Conservation (phyloP, 2,797 vertebrate genomes). For the Zenarchopterus dispar region DNA sequence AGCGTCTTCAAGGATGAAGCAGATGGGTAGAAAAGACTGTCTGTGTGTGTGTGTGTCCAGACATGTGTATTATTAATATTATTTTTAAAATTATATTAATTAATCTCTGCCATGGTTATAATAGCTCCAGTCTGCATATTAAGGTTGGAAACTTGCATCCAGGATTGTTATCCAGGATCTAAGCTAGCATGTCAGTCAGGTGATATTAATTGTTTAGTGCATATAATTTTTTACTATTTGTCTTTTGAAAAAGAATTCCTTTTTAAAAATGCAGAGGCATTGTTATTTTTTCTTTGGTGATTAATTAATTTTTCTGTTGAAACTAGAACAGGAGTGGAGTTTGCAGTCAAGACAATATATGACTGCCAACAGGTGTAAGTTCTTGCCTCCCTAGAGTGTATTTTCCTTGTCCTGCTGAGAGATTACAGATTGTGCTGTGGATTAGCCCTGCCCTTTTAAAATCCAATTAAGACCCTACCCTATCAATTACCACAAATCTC, state of each 20-base stretch:
- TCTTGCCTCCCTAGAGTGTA: slow-evolving; percentile 8
- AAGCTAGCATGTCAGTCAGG: not conserved
- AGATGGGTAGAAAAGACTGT: not conserved
- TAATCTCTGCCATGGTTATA: not conserved
- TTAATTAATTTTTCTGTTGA: not conserved
- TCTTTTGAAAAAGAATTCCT: not conserved
- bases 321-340: not conserved
- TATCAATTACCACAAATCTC: slow-evolving; percentile 55
- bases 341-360: slow-evolving; percentile 7
- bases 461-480: slow-evolving; percentile 61
- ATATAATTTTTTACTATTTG: not conserved
- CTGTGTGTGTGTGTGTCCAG: too few species aligned
- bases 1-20: not conserved
- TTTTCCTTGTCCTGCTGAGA: slow-evolving; percentile 41
- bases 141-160: not conserved
- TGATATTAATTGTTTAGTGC: not conserved
- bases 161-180: not conserved
- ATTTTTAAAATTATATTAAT: not conserved
- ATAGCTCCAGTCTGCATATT: not conserved
- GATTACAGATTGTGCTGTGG: slow-evolving; percentile 43
- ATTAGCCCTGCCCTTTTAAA: slow-evolving; percentile 50
- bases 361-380: slow-evolving; percentile 2
- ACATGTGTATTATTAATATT: too few species aligned
- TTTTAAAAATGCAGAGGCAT: not conserved
- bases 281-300: not conserved